phyloP scores from a whole-genome alignment of 2,797 vertebrate species.

The Enoplosus armatus region DNA sequence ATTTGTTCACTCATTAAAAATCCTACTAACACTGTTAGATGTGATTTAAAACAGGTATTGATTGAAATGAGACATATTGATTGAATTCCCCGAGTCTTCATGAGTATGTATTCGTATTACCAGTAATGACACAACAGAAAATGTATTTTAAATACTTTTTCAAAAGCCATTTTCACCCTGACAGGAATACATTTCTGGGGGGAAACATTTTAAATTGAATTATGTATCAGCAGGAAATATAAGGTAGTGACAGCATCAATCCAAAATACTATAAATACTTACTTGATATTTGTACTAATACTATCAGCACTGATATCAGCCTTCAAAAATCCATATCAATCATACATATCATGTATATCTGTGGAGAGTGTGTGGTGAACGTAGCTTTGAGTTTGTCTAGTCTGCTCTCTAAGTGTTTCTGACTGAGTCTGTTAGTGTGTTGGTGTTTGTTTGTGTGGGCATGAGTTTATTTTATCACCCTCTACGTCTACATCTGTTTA shows the following conservation, averaged over 20 bases:
- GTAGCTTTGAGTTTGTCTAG: not conserved
- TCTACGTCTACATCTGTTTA: conserved; percentile 13
- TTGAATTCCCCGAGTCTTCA: not conserved
- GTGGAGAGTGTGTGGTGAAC: not conserved
- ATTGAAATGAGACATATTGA: not conserved
- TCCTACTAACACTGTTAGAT: not conserved
- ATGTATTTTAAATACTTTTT: not conserved
- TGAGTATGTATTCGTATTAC: not conserved
- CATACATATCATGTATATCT: not conserved
- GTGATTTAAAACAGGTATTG: too few species aligned
- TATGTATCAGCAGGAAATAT: not conserved
- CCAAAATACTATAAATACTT: not conserved
- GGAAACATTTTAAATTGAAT: not conserved
- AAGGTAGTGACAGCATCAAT: not conserved
- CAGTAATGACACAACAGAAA: not conserved
- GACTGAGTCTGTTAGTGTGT: conserved; percentile 11
- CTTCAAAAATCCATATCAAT: not conserved
- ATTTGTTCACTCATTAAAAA: not conserved
- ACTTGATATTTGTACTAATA: too few species aligned
- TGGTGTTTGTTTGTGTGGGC: conserved; percentile 41
- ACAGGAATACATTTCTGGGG: not conserved
- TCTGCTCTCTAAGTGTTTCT: conserved; percentile 2
- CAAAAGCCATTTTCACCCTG: not conserved
- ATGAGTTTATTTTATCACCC: conserved; percentile 20
- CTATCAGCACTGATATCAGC: not conserved